phyloP scores from a whole-genome alignment of 2,113 vertebrate genomes.

The Melanotaenia duboulayi region DNA sequence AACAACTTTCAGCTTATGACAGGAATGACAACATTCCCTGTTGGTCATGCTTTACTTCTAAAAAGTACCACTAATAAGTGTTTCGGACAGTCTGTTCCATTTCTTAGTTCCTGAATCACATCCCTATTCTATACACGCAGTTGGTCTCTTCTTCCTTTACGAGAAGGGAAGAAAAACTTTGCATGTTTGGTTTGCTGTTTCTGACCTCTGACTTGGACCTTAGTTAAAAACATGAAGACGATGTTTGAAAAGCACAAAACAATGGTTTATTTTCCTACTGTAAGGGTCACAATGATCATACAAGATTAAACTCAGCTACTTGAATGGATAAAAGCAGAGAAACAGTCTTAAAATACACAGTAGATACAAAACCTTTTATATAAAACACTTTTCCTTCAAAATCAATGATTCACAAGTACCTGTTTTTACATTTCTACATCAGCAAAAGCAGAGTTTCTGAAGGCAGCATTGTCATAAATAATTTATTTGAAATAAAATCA shows the following conservation, averaged over 20 bases:
- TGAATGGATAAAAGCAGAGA: too few species aligned
- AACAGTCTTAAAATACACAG: neutral
- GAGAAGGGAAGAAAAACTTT: slow-evolving; percentile 30
- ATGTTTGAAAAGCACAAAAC: neutral
- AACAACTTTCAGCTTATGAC: neutral
- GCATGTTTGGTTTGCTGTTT: neutral
- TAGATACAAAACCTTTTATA: neutral
- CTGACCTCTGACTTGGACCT: neutral
- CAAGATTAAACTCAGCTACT: too few species aligned
- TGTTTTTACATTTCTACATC: neutral
- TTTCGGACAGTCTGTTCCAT: slow-evolving; percentile 37
- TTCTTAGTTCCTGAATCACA: slow-evolving; percentile 63
- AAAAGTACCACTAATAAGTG: neutral
- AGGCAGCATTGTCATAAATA: neutral
- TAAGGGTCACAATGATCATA: neutral
- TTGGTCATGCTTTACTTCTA: neutral
- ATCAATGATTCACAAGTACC: neutral
- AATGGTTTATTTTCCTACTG: neutral
- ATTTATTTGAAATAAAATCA: neutral
- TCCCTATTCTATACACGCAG: slow-evolving; percentile 44
- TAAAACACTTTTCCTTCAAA: slow-evolving; percentile 6
- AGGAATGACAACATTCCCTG: neutral
- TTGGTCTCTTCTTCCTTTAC: slow-evolving; percentile 43
- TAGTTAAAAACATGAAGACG: neutral
- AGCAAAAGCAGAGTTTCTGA: neutral